Evolutionary conservation across 2,888 invertebrate species (phyloP), one percentile per base, ranked within the genome.

Genomic region (Trissoscelio sp.): DNA sequence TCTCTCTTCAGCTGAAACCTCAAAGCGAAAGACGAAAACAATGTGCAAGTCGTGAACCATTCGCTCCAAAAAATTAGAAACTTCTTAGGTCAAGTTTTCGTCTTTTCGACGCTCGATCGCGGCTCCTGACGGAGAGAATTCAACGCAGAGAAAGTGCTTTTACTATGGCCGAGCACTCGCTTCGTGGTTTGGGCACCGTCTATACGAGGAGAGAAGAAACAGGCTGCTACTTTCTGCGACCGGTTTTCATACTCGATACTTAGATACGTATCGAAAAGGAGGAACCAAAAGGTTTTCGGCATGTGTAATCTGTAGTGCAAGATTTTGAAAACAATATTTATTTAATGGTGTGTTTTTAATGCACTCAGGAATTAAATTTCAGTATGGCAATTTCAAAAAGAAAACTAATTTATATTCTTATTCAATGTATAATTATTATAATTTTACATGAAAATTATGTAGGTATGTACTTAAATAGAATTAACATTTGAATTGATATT

Each of bases 161-260:
- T 77, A 69, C 53, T 62, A 62, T 34, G 74, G 37, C 44, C 62
- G 57, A 64, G 39, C 31, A 58, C 37, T 12, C 48, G 58, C 20
- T 58, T 60, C 46, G 44, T 62, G 69, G 51, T 16, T 70, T 51
- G 24, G 31, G 14, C 55, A 55, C 37, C 55, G 39, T 39, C 78
- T 70, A 51, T 39, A 57, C 37, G 11, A 46, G 9, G 39, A 46
- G 58, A 67, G 48, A 51, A 72, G 60, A 79, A 67, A 67, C 73
- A 44, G 12, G 16, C 62, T 31, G 55, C 79, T 44, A 73, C 79
- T 79, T 79, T 72, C 79, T 72, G 79, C 79, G 79, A 73, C 73
- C 79, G 73, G 79, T 73, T 79, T 75, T 39, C 67, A 57, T 74
- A 37, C 64, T 46, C 44, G 37, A 57, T 75, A 58, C 57, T 37